Base-by-base conservation (phyloP, 2,797 vertebrate species). In the Artibeus lituratus region DNA sequence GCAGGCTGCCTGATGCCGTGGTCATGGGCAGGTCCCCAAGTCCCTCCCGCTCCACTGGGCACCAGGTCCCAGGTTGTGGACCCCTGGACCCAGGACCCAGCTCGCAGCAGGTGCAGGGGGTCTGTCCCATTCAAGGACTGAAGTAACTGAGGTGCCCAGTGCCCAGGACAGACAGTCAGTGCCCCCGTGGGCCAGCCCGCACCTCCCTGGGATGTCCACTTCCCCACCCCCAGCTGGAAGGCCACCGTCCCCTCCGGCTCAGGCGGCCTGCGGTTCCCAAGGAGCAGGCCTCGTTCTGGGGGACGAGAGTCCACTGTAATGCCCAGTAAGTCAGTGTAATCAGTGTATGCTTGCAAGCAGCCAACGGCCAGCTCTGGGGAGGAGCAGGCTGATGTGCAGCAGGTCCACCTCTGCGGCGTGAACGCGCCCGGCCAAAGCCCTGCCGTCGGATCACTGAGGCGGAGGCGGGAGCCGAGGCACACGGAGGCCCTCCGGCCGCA, bases 291-390 rank as follows among this genome's bases (percentile, higher is more conserved):
- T 11, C 0, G 24, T 9, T 22, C 83, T 51, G 3, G 51, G 42
- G 69, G 26, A 3, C 14, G 5, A 42, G 0, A 32, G 8, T 3
- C 19, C 55, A 12, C 49, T 29, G 65, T 18, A 0, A 35, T 16
- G 3, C 8, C n/a, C 14, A 35, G 53, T 2, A 7, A 59, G 3
- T 19, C 24, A 1, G 10, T 9, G 12, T 26, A 3, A 2, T 3
- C 2, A 1, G 51, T 0, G 2, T 3, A 4, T 9, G 29, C 32
- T 12, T 39, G 35, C 1, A 1, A n/a, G 5, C 2, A 15, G 4
- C 9, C 14, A 0, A 1, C 5, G 0, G 8, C 4, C 1, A 1
- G 0, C 4, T 2, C 55, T 37, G n/a, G 19, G 1, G 5, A 32
- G 77, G 65, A 26, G 3, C 42, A 0, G 24, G n/a, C 32, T 55